Evolutionary conservation across 2,888 invertebrate genomes (phyloP), one percentile per base, ranked within the genome.

Genomic region (Trichopoda pennipes): DNA sequence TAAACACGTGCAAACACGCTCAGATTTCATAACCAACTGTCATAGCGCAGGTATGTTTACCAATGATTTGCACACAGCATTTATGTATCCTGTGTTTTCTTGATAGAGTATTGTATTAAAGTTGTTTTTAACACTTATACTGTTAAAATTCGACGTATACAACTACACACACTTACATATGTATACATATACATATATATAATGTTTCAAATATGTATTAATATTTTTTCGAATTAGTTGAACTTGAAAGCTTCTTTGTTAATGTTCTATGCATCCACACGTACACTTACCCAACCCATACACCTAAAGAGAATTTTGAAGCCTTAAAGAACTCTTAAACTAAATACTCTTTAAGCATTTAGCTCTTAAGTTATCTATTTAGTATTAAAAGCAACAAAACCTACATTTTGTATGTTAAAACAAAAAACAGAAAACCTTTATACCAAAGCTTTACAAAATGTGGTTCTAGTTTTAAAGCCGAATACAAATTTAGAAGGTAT

Each of bases 11-110:
- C 88, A 86, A 88, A 86, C 88, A 86, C 88, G 87, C 88, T 88
- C 85, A 89, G 89, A 89, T 86, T 88, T 89, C 88, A 87, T 88
- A 88, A 89, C 88, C 89, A 87, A 89, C 89, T 89, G 88, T 87
- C 86, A 88, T 80, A 68, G 75, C 81, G 81, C 81, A 77, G 76
- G 82, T 82, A 82, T 82, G 73, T 79, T 82, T 51, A 44, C 70
- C 72, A 75, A 76, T 53, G 53, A 64, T 61, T 78, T 61, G 44
- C 81, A 77, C 47, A 74, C 56, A 58, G 44, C 60, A 81, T 70
- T 83, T 83, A 74, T 80, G 83, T 84, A 83, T 84, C 75, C 74
- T 77, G 58, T 83, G 28, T 66, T 49, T 70, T n/a, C 61, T 61
- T 68, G n/a, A 28, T 63, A 32, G 49, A 64, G 42, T n/a, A n/a